These are phyloP conservation scores for Simalia tracyae DNA, from an alignment of 2,797 vertebrate species.

Conservation along the genomic window DNA sequence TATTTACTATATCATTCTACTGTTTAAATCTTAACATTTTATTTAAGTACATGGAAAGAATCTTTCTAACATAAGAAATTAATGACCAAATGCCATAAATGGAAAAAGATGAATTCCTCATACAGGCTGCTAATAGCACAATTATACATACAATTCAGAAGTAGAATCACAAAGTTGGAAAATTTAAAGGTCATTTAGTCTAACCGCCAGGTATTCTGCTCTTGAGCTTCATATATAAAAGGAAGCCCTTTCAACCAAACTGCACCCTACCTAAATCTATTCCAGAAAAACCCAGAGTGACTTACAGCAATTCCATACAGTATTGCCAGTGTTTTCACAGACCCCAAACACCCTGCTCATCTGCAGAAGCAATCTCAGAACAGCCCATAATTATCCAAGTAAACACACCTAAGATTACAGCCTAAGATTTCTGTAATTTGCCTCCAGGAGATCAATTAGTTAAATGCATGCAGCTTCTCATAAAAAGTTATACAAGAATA, in stretches of 20 bases:
- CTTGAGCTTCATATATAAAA: not conserved
- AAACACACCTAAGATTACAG: not conserved
- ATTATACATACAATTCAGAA: not conserved
- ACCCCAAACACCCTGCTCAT: too few species aligned
- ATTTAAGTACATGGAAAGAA: not conserved
- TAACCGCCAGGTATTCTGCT: not conserved
- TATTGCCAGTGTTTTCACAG: too few species aligned
- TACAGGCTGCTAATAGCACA: not conserved
- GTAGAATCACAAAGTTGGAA: not conserved
- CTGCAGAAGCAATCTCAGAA: too few species aligned
- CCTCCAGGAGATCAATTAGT: slow-evolving; percentile 37
- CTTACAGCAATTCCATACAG: not conserved
- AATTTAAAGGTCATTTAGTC: not conserved
- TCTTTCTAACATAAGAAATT: not conserved
- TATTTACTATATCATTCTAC: not conserved
- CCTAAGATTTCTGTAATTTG: slow-evolving; percentile 36
- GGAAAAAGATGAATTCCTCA: not conserved
- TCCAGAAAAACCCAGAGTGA: not conserved
- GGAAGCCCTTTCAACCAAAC: not conserved
- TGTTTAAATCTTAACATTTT: not conserved
- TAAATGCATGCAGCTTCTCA: slow-evolving; percentile 47
- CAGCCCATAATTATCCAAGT: too few species aligned
- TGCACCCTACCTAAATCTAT: not conserved
- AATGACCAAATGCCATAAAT: not conserved
- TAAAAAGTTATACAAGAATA: slow-evolving; percentile 37